Evolutionary conservation across 2,113 vertebrate species (phyloP).

Genomic region (Odocoileus hemionus): DNA sequence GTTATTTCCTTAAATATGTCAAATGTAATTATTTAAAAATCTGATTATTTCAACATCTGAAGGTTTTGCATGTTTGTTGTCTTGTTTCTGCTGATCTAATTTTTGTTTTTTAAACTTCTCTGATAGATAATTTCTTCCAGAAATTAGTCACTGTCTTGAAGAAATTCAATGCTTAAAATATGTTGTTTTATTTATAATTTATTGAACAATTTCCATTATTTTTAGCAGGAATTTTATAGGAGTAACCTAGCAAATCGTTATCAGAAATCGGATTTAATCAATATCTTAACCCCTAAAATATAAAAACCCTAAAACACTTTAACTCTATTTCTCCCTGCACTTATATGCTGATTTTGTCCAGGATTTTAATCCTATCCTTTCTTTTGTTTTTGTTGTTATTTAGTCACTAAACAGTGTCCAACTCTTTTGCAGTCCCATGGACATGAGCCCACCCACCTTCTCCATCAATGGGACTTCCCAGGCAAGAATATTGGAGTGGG

Average conservation of each 20-base stretch:
- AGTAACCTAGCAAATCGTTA: not conserved
- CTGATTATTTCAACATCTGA: not conserved
- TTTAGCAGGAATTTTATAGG: not conserved
- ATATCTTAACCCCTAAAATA: not conserved
- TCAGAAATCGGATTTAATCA: not conserved
- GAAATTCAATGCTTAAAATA: not conserved
- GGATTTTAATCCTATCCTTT: constrained; percentile 3
- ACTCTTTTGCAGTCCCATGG: not conserved
- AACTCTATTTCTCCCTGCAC: not conserved
- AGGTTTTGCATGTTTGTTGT: not conserved
- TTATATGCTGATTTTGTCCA: not conserved
- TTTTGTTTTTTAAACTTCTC: not conserved
- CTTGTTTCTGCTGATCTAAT: not conserved
- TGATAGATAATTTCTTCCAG: not conserved
- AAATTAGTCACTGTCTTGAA: not conserved
- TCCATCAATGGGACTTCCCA: not conserved
- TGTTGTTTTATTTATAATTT: not conserved
- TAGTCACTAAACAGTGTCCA: not conserved
- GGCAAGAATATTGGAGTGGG: not conserved
- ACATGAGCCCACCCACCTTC: not conserved
- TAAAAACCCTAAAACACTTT: not conserved
- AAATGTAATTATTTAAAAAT: not conserved
- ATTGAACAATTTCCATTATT: not conserved
- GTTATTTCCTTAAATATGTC: not conserved
- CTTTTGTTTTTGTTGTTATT: not conserved